A percentile compares a stretch with the other conserved stretches of the same genome.
phyloP scores from a whole-genome alignment of 2,888 invertebrate species.

The Neoaliturus tenellus region DNA sequence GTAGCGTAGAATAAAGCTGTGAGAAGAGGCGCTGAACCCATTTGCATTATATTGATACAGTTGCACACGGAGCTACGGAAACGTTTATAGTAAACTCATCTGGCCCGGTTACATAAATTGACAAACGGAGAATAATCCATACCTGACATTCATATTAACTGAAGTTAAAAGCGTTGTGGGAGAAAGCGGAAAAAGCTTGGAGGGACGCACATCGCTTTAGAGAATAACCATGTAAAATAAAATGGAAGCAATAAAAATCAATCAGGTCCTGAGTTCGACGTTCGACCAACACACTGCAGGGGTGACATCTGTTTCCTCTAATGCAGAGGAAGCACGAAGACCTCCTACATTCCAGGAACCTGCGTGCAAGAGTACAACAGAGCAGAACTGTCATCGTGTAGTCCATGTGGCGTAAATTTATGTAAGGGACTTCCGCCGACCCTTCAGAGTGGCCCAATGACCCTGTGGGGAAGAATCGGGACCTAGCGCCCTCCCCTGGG shows the following conservation, averaged over 20 bases:
- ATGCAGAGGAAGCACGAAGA: constrained; percentile 2
- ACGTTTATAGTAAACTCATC: no score
- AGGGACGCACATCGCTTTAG: not conserved
- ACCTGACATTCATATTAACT: no score
- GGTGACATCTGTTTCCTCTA: constrained; percentile 32
- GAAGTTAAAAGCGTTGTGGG: no score
- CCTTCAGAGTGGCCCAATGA: constrained; percentile 43
- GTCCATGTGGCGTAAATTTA: constrained; percentile 53
- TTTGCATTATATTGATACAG: no score
- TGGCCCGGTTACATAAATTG: no score
- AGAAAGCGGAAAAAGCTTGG: no score
- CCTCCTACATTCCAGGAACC: constrained; percentile 25
- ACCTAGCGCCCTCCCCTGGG: constrained; percentile 29
- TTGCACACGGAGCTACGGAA: no score
- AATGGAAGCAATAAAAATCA: not conserved
- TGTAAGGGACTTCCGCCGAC: constrained; percentile 55
- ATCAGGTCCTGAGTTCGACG: not conserved
- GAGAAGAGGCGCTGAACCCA: no score
- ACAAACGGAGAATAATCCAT: no score
- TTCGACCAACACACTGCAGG: no score
- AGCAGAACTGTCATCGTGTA: constrained; percentile 42
- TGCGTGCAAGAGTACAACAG: constrained; percentile 20
- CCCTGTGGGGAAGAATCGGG: constrained; percentile 22
- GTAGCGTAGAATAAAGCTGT: no score
- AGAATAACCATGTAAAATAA: not conserved